Evolutionary conservation across 2,888 invertebrate genomes (phyloP), one percentile per base, ranked within the genome.

Genomic region (Listrodromus nycthemerus): DNA sequence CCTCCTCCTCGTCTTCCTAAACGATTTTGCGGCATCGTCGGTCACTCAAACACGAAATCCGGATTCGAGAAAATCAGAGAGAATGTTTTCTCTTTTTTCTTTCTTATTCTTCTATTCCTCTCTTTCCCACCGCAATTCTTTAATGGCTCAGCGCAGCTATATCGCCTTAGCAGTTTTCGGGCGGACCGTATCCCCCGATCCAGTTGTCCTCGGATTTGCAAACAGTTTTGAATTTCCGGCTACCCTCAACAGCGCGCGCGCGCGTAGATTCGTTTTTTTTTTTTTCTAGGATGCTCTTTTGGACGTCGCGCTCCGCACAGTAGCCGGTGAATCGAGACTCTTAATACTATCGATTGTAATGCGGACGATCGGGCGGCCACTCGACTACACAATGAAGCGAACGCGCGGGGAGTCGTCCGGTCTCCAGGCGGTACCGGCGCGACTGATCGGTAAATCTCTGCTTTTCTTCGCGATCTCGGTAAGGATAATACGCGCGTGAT

Each of bases 181-280:
- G 41, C 13, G 0, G 1, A 16, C 55, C n/a, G 70, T 58, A 21
- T 52, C 45, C 61, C 79, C 37, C 70, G 80, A 45, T 75, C 37
- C 66, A 77, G 73, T 82, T 83, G 78, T 84, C 73, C 83, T 65
- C 85, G 89, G 90, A 91, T 91, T 91, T 90, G 90, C 89, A 90
- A 91, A 91, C 90, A 88, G 87, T 87, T 85, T 85, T 84, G 82
- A 86, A 86, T 87, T 87, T 86, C 87, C 77, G 74, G 61, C 70
- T 80, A 80, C 70, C 77, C 66, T 37, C 74, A 71, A 58, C 55
- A 55, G 71, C 50, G 55, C 48, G 65, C 76, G 48, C 55, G 41
- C 65, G 52, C 82, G 84, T 86, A 82, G 85, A 84, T 86, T 85
- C 74, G 65, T 30, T 80, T 73, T 80, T 80, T 37, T 37, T 37